Percentiles rank a stretch among this genome's conserved stretches.
Conservation (phyloP, 1,140 invertebrate species). For the Saxidomus purpurata region DNA sequence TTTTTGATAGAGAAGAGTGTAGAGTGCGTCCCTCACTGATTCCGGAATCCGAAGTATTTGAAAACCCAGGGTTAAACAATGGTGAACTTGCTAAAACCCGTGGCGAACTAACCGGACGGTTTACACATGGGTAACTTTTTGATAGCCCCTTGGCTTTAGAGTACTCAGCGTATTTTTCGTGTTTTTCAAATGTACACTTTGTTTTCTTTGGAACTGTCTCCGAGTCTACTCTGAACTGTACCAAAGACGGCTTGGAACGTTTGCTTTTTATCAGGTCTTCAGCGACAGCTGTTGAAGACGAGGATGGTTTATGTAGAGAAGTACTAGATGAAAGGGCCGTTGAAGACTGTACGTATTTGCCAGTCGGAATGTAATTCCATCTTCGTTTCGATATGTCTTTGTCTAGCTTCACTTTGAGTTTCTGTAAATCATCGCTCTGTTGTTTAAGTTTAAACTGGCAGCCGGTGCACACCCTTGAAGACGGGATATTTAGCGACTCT, state of each 20-base stretch:
- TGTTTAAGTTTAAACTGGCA: slow-evolving; percentile 55
- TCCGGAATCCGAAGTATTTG: not conserved
- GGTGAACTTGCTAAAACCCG: not conserved
- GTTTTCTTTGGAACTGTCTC: not conserved
- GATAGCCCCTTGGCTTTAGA: not conserved
- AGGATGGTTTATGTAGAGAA: not conserved
- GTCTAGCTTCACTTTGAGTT: not conserved
- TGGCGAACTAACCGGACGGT: not conserved
- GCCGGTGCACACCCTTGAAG: slow-evolving; percentile 9
- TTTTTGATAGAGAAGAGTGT: not conserved
- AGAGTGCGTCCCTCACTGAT: not conserved
- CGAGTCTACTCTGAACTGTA: not conserved
- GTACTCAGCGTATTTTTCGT: not conserved
- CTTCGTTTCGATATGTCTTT: slow-evolving; percentile 26
- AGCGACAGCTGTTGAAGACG: not conserved
- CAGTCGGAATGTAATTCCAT: slow-evolving; percentile 53
- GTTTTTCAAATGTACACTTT: not conserved
- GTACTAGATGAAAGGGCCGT: not conserved
- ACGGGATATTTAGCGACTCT: slow-evolving; percentile 22
- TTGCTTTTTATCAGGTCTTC: not conserved
- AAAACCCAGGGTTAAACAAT: not conserved
- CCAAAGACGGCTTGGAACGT: not conserved
- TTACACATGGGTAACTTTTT: not conserved
- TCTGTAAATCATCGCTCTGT: slow-evolving; percentile 17
- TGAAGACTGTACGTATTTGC: slow-evolving; percentile 42